Conservation (phyloP, 1,140 invertebrate genomes). For the Drosophila varians region DNA sequence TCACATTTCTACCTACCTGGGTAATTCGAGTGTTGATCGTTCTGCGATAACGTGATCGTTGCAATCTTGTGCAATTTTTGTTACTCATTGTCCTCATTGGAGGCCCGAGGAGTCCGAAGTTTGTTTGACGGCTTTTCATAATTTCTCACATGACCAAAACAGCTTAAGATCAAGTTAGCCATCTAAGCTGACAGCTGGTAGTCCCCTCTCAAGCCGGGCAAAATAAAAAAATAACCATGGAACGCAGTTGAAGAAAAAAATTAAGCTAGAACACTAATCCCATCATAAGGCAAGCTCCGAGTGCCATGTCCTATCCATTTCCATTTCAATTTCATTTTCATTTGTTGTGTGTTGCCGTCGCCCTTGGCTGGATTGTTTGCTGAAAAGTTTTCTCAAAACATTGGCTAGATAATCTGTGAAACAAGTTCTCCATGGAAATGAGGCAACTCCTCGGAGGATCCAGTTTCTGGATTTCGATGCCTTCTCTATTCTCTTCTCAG, state of each 20-base stretch:
- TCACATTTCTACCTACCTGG: conserved; percentile 40
- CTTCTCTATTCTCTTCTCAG: background rate
- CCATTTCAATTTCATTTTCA: conserved; percentile 66
- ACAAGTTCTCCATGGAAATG: conserved; percentile 72
- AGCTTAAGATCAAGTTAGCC: conserved; percentile 81
- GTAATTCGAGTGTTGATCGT: conserved; percentile 67
- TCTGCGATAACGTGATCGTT: conserved; percentile 55
- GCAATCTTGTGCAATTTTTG: conserved; percentile 66
- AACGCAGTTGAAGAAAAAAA: conserved; percentile 11
- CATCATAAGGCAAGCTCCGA: conserved; percentile 59
- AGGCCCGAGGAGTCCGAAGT: conserved; percentile 41
- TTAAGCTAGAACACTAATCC: conserved; percentile 58
- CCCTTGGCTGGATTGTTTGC: conserved; percentile 52
- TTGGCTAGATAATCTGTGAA: conserved; percentile 66
- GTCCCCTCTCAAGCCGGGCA: conserved; percentile 62
- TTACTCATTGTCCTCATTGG: conserved; percentile 29
- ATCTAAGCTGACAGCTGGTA: conserved; percentile 77
- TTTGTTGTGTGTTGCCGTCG: conserved; percentile 42
- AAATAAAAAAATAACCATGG: conserved; percentile 7
- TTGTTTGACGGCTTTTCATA: conserved; percentile 63
- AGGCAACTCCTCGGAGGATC: conserved; percentile 46
- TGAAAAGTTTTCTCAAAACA: conserved; percentile 77
- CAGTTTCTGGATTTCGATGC: conserved; percentile 5
- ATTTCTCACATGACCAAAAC: conserved; percentile 82
- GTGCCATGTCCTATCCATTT: conserved; percentile 38